These are phyloP conservation scores for Arion vulgaris DNA, from an alignment of 1,140 invertebrate genomes.

Conservation along the genomic window DNA sequence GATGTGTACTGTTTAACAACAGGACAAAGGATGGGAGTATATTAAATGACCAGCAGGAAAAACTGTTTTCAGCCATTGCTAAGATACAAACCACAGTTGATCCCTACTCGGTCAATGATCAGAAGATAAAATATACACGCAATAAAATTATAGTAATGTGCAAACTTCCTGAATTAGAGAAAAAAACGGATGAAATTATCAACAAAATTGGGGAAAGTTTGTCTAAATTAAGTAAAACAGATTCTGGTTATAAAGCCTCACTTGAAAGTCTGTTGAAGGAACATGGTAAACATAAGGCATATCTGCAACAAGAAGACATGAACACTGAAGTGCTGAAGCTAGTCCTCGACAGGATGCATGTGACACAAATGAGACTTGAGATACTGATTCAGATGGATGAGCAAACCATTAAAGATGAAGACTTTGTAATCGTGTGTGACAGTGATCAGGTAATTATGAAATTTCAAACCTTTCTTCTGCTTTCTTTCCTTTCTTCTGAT, in stretches of 20 bases:
- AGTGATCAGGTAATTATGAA: too few relatives aligned
- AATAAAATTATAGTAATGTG: neutral
- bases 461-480: too few relatives aligned
- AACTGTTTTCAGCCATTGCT: neutral
- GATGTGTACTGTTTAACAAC: conserved; percentile 15
- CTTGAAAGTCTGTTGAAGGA: neutral
- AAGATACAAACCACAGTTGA: neutral
- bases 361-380: neutral
- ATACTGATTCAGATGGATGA: neutral
- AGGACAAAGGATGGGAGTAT: neutral
- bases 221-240: neutral
- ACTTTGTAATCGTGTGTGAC: too few relatives aligned
- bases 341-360: neutral
- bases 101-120: neutral
- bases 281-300: neutral
- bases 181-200: neutral
- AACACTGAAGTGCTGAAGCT: neutral
- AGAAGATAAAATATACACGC: neutral
- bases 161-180: neutral
- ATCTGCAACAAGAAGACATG: neutral
- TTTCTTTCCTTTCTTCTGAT: too few relatives aligned
- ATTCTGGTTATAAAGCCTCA: neutral
- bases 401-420: neutral
- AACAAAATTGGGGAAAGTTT: neutral
- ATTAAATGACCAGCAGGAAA: neutral